Evolutionary conservation across 2,888 invertebrate genomes (phyloP).

Genomic region (Laothoe populi): DNA sequence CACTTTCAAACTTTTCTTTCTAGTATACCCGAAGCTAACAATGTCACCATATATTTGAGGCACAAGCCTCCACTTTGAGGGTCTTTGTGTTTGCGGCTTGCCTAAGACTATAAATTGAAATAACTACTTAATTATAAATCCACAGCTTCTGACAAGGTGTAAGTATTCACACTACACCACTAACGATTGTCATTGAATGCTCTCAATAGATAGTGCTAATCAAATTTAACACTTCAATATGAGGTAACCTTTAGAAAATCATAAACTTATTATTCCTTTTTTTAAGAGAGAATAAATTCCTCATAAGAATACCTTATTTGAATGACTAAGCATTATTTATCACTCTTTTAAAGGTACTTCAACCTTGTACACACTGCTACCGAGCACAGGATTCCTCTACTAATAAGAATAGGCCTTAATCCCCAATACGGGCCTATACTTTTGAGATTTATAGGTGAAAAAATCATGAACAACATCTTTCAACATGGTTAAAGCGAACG

Average conservation of each 20-base stretch:
- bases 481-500: no score
- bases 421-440: no score
- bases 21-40: no score
- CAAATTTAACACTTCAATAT: conserved; percentile 5
- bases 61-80: no score
- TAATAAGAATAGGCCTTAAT: no score
- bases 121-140: background rate
- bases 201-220: conserved; percentile 21
- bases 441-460: no score
- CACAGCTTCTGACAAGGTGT: conserved; percentile 11
- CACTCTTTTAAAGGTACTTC: background rate
- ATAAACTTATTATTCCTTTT: conserved; percentile 5
- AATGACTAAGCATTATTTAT: background rate
- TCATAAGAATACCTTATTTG: background rate
- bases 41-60: no score
- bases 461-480: no score
- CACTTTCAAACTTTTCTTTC: no score
- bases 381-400: no score
- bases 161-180: conserved; percentile 6
- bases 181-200: background rate
- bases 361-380: no score
- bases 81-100: background rate
- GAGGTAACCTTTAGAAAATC: background rate
- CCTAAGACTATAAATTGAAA: background rate
- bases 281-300: background rate